Evolutionary conservation across 2,888 invertebrate genomes (phyloP).

Genomic region (Hydropsyche betteni): DNA sequence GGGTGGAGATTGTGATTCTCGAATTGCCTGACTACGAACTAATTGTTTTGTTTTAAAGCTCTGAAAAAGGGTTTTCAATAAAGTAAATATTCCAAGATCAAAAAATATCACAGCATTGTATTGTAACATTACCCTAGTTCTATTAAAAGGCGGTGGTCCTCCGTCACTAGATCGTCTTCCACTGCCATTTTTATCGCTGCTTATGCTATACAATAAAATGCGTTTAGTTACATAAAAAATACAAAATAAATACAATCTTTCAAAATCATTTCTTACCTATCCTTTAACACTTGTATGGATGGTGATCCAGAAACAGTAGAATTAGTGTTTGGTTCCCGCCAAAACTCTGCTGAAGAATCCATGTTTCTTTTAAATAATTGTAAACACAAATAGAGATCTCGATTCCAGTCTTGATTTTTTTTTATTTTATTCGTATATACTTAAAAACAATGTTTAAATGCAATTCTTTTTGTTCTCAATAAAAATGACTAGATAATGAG

Average conservation of each 20-base stretch:
- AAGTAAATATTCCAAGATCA: neutral
- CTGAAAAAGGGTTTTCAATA: constrained; percentile 33
- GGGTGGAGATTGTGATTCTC: constrained; percentile 79
- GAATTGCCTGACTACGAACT: constrained; percentile 89
- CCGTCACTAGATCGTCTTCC: constrained; percentile 46
- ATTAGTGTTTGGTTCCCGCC: constrained; percentile 31
- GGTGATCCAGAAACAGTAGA: constrained; percentile 24
- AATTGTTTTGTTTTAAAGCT: constrained; percentile 77
- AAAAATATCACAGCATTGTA: neutral
- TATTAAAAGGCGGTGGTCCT: constrained; percentile 48
- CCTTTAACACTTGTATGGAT: constrained; percentile 22
- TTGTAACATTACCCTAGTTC: constrained; percentile 41
- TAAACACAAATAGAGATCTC: constrained; percentile 28
- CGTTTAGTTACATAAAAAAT: neutral
- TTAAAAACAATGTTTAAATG: constrained; percentile 27
- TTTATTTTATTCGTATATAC: constrained; percentile 16
- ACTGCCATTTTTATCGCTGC: constrained; percentile 15
- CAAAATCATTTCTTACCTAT: constrained; percentile 4
- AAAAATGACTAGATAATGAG: constrained; percentile 38
- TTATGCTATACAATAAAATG: constrained; percentile 4
- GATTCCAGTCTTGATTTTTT: constrained; percentile 25
- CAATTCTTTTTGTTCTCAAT: constrained; percentile 15
- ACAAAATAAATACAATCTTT: neutral
- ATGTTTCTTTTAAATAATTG: constrained; percentile 26
- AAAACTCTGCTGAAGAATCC: constrained; percentile 38